A percentile compares a stretch with the other conserved stretches of the same genome.
These are phyloP conservation scores for Drosophila parthenogenetica DNA, from an alignment of 2,888 invertebrate species.

Conservation along the genomic window DNA sequence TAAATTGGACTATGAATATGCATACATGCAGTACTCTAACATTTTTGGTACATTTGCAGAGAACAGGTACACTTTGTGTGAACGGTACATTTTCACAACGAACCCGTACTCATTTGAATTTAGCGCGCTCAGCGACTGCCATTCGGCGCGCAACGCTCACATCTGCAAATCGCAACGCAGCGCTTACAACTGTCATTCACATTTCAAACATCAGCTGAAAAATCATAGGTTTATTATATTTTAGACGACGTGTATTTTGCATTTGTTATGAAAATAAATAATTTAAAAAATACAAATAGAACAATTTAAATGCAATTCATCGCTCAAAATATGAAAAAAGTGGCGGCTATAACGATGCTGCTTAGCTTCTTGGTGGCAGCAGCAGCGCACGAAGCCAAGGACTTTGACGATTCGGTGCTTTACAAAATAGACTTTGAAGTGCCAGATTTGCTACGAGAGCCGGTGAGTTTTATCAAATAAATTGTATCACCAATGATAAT, in stretches of 20 bases:
- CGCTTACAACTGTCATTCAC: slow-evolving; percentile 20
- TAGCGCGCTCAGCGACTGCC: slow-evolving; percentile 19
- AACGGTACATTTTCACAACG: not conserved
- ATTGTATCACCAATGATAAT: not conserved
- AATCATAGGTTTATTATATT: slow-evolving; percentile 47
- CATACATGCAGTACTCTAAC: too few species aligned
- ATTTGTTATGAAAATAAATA: slow-evolving; percentile 42
- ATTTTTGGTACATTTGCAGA: too few species aligned
- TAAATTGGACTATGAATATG: too few species aligned
- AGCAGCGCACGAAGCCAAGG: slow-evolving; percentile 87
- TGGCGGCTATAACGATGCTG: slow-evolving; percentile 24
- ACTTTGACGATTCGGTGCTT: slow-evolving; percentile 92
- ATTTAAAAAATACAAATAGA: slow-evolving; percentile 1
- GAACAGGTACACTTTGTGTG: too few species aligned
- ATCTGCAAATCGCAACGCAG: slow-evolving; percentile 4
- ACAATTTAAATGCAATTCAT: slow-evolving; percentile 15
- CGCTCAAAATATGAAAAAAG: slow-evolving; percentile 3
- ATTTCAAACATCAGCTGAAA: slow-evolving; percentile 31
- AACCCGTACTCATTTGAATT: not conserved
- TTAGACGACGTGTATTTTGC: slow-evolving; percentile 54
- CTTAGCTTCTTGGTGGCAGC: slow-evolving; percentile 27
- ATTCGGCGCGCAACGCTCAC: slow-evolving; percentile 16
- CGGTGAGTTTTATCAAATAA: slow-evolving; percentile 78
- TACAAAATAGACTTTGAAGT: slow-evolving; percentile 92
- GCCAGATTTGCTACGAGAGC: slow-evolving; percentile 85